Base-by-base conservation (phyloP, 92 coral and sea anemone species). In the Isaurus tuberculatus region DNA sequence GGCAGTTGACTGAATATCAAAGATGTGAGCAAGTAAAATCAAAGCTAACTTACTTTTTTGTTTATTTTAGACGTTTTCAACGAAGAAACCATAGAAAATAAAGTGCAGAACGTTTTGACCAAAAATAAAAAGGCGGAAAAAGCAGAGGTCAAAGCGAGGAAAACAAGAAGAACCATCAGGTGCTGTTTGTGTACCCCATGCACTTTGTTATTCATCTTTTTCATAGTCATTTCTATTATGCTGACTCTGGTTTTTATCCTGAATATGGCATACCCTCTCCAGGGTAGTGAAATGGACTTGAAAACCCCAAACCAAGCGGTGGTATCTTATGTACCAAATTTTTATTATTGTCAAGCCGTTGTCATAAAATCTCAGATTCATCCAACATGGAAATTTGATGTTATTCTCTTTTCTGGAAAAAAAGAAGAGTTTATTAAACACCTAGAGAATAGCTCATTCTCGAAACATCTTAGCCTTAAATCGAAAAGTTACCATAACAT, bases 251-350 rank as follows among this genome's bases (percentile, higher is more conserved):
- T 10, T 0, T 67, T 16, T 32, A 37, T 31, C 13, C 3, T 0
- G 0, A 15, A 32, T 31, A 19, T 3, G 17, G 2, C 0, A 13
- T 5, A 33, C 17, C 72, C 72, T 8, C 22, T 17, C 1, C 4
- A 14, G 8, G 17, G 1, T 67, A 1, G 20, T 19, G 27, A 15
- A 0, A 7, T 32, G 5, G 0, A 31, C 10, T 31, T 67, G 32
- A 25, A 67, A 67, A 67, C 8, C 72, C 72, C 44, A 31, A 67
- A 67, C 72, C n/a, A 67, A 9, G 43, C 29, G 15, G 72, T 32
- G 14, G 25, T 7, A 19, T 9, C 17, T 4, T 67, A 17, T 14
- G 3, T 8, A 32, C 72, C 72, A 15, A 19, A 30, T 32, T 10
- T 33, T 2, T 16, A 1, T 3, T 11, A 26, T 22, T 63, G 36